These are phyloP conservation scores for Drosophila guanche DNA, from an alignment of 1,140 invertebrate genomes.

Conservation along the genomic window DNA sequence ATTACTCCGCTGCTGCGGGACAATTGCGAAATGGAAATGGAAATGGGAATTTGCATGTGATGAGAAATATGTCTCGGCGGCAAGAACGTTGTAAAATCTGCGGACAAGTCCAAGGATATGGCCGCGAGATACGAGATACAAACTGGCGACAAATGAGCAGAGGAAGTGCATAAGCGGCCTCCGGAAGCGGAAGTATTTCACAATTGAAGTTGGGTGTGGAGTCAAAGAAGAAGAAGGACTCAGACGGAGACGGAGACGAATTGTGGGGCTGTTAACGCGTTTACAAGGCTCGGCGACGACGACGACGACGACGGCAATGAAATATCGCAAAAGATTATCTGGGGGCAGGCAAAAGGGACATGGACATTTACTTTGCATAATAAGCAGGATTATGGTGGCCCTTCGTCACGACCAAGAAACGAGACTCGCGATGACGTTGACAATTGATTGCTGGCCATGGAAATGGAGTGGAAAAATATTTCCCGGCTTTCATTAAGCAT, in stretches of 20 bases:
- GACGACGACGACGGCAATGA: conserved; percentile 74
- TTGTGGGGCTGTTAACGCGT: conserved; percentile 72
- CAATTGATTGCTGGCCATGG: conserved; percentile 59
- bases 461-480: conserved; percentile 66
- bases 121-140: conserved; percentile 43
- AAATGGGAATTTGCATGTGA: conserved; percentile 34
- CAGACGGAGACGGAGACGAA: conserved; percentile 12
- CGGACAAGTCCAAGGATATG: conserved; percentile 21
- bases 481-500: conserved; percentile 53
- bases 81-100: conserved; percentile 40
- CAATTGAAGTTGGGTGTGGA: conserved; percentile 18
- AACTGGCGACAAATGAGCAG: conserved; percentile 70
- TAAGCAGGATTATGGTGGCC: conserved; percentile 72
- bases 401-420: conserved; percentile 7
- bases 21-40: conserved; percentile 47
- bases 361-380: conserved; percentile 74
- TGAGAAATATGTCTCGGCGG: conserved; percentile 12
- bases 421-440: conserved; percentile 38
- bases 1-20: conserved; percentile 42
- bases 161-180: conserved; percentile 64
- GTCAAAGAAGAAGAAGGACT: too few relatives aligned
- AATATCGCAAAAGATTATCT: conserved; percentile 75
- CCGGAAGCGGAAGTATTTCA: conserved; percentile 69
- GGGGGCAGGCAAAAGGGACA: conserved; percentile 9
- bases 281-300: conserved; percentile 70